Evolutionary conservation across 2,797 vertebrate genomes (phyloP).

Genomic region (Huso huso): DNA sequence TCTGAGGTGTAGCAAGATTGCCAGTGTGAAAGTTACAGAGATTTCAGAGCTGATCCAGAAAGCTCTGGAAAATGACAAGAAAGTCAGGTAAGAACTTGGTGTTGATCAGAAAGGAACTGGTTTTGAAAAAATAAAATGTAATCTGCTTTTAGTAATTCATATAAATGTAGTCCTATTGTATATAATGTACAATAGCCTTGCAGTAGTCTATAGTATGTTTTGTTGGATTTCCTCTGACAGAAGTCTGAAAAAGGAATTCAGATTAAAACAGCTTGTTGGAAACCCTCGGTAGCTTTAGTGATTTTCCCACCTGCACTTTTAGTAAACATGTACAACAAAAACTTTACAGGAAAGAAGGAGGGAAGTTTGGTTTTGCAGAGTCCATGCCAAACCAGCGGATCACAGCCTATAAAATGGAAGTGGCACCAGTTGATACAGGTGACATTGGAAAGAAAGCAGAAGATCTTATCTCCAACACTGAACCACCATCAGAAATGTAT

Average conservation of each 20-base stretch:
- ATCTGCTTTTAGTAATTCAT: neutral
- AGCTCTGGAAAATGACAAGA: constrained; percentile 84
- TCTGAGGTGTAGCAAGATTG: constrained; percentile 90
- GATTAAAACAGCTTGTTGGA: neutral
- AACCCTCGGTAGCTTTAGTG: neutral
- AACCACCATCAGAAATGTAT: constrained; percentile 69
- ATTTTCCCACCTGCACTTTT: neutral
- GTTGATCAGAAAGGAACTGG: neutral
- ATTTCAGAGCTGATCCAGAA: constrained; percentile 87
- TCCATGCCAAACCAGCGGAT: constrained; percentile 79
- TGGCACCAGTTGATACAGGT: constrained; percentile 63
- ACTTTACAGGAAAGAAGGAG: constrained; percentile 77
- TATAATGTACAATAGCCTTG: too few relatives aligned
- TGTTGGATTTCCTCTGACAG: neutral
- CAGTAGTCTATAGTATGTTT: neutral
- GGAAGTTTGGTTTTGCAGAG: constrained; percentile 86
- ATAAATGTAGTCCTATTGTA: too few relatives aligned
- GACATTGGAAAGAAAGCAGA: constrained; percentile 60
- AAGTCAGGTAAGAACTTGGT: constrained; percentile 62
- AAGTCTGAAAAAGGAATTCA: neutral
- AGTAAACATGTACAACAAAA: neutral
- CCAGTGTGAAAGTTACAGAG: constrained; percentile 90
- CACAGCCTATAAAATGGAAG: constrained; percentile 76
- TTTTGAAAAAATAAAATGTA: neutral
- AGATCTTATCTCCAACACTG: constrained; percentile 65